phyloP scores from a whole-genome alignment of 1,140 invertebrate genomes.

The Pseudoatta argentina region DNA sequence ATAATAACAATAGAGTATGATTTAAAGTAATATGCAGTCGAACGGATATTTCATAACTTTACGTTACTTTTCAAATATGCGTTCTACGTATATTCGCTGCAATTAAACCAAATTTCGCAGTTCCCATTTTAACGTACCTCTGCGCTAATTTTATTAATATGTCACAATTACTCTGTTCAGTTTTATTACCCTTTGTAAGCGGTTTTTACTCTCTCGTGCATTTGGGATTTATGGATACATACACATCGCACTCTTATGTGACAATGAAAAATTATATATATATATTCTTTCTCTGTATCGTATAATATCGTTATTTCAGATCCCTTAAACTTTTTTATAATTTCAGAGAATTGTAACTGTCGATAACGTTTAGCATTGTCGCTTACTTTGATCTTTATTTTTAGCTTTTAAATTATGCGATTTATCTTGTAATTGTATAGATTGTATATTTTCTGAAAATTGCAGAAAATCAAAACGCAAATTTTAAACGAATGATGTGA shows the following conservation, averaged over 20 bases:
- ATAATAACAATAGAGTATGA: background rate
- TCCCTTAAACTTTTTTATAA: background rate
- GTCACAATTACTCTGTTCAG: conserved; percentile 16
- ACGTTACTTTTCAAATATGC: conserved; percentile 12
- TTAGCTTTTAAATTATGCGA: background rate
- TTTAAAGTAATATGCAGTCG: background rate
- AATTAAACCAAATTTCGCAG: conserved; percentile 22
- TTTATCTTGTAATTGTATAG: background rate
- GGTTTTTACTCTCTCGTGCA: conserved; percentile 2
- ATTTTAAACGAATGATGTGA: background rate
- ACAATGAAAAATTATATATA: conserved; percentile 7
- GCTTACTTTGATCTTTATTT: background rate
- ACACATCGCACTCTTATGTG: background rate
- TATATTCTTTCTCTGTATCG: background rate
- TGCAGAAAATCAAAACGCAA: background rate
- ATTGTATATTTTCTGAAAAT: background rate
- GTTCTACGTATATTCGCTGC: background rate
- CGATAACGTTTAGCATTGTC: background rate
- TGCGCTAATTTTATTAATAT: conserved; percentile 20
- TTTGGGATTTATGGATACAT: background rate
- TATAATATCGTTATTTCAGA: background rate
- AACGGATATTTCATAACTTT: conserved; percentile 34
- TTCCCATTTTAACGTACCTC: background rate
- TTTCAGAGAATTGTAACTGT: background rate
- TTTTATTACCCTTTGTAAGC: conserved; percentile 17